Evolutionary conservation across 1,140 invertebrate species (phyloP).

Genomic region (Periplaneta americana): DNA sequence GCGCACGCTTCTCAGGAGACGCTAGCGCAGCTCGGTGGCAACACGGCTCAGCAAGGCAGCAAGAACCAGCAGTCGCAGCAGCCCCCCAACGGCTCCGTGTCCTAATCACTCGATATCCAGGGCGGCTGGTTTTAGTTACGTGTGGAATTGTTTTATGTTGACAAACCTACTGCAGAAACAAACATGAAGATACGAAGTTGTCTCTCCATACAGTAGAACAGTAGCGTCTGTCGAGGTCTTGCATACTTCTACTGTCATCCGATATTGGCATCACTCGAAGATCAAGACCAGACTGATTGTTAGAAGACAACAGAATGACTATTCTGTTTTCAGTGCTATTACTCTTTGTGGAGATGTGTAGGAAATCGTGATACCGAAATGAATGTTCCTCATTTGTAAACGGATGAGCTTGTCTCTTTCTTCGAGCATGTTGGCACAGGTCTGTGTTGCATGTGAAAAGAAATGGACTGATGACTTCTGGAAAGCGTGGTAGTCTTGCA

Average conservation of each 20-base stretch:
- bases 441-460: no score
- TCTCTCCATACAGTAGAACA: background rate
- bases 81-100: background rate
- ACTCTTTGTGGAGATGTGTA: background rate
- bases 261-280: background rate
- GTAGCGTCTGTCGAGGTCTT: background rate
- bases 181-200: background rate
- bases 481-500: background rate
- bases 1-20: constrained; percentile 83
- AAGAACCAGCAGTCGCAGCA: background rate
- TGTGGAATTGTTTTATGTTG: background rate
- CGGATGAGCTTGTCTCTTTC: background rate
- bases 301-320: no score
- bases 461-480: background rate
- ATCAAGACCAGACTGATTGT: background rate
- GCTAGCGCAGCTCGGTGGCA: constrained; percentile 57
- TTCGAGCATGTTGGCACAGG: background rate
- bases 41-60: background rate
- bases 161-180: no score
- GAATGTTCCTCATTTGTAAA: no score
- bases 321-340: background rate
- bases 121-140: background rate
- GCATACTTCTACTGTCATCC: background rate
- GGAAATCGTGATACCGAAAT: background rate
- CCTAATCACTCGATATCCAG: background rate